Percentiles rank a stretch among this genome's conserved stretches.
These are phyloP conservation scores for Bombus consobrinus DNA, from an alignment of 1,140 invertebrate species.

Conservation along the genomic window DNA sequence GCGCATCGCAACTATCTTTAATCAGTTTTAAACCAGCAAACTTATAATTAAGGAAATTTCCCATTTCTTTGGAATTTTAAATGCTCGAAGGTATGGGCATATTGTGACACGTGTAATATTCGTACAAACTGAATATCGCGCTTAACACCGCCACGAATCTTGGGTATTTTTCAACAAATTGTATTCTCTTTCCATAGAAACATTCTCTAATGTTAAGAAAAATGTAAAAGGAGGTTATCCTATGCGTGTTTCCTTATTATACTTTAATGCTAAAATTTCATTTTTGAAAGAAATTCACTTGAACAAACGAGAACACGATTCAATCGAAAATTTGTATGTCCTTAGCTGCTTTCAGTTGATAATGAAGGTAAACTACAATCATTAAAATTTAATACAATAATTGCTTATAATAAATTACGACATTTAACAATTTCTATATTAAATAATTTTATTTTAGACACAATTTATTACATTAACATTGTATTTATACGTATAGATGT, in stretches of 20 bases:
- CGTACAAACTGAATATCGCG: conserved; percentile 6
- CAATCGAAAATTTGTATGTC: not conserved
- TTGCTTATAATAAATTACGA: not conserved
- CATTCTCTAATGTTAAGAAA: not conserved
- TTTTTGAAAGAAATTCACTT: not conserved
- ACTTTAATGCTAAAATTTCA: not conserved
- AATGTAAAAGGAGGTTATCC: not conserved
- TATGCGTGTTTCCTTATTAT: not conserved
- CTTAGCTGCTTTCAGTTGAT: not conserved
- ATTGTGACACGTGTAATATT: not conserved
- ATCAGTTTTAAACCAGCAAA: not conserved
- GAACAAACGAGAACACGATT: not conserved
- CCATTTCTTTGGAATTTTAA: conserved; percentile 1
- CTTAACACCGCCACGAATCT: not conserved
- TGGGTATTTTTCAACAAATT: not conserved
- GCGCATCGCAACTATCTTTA: too few species aligned
- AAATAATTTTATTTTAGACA: not conserved
- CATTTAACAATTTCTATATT: not conserved
- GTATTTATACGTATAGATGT: not conserved
- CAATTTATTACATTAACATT: conserved; percentile 5
- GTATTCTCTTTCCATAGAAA: not conserved
- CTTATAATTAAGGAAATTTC: not conserved
- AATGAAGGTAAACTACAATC: not conserved
- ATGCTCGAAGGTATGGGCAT: not conserved
- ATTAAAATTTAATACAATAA: not conserved